These are phyloP conservation scores for Andrena praecox DNA, from an alignment of 2,888 invertebrate species.

Conservation along the genomic window DNA sequence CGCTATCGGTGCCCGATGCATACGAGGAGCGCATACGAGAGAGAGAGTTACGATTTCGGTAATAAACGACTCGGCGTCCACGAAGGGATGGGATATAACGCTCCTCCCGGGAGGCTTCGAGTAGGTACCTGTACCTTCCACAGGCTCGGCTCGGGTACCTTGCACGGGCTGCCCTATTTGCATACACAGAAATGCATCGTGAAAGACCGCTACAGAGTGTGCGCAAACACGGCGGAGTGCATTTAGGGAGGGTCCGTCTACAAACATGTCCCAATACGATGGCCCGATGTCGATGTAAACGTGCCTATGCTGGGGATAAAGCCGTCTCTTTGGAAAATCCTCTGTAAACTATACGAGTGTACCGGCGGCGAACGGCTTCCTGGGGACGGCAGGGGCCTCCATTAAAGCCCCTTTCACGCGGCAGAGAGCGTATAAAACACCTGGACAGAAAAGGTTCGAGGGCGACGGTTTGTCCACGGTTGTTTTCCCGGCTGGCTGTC, in stretches of 20 bases:
- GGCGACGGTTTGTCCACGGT: not conserved
- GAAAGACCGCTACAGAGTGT: constrained; percentile 63
- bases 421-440: constrained; percentile 40
- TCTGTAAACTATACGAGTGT: constrained; percentile 56
- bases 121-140: not conserved
- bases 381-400: constrained; percentile 9
- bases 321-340: constrained; percentile 65
- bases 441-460: constrained; percentile 27
- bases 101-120: constrained; percentile 7
- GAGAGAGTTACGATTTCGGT: constrained; percentile 4
- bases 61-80: constrained; percentile 3
- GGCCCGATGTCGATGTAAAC: constrained; percentile 45
- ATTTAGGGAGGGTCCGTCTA: constrained; percentile 60
- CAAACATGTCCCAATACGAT: constrained; percentile 62
- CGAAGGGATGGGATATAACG: constrained; percentile 1
- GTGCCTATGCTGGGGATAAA: constrained; percentile 55
- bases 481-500: not conserved
- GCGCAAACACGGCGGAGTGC: constrained; percentile 65
- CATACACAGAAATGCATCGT: constrained; percentile 68
- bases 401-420: constrained; percentile 37
- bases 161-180: constrained; percentile 56
- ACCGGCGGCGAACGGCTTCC: constrained; percentile 40
- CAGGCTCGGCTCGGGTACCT: constrained; percentile 24
- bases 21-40: constrained; percentile 7
- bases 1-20: constrained; percentile 14